Conservation (phyloP, 1,140 invertebrate species). For the Temnothorax nylanderi region DNA sequence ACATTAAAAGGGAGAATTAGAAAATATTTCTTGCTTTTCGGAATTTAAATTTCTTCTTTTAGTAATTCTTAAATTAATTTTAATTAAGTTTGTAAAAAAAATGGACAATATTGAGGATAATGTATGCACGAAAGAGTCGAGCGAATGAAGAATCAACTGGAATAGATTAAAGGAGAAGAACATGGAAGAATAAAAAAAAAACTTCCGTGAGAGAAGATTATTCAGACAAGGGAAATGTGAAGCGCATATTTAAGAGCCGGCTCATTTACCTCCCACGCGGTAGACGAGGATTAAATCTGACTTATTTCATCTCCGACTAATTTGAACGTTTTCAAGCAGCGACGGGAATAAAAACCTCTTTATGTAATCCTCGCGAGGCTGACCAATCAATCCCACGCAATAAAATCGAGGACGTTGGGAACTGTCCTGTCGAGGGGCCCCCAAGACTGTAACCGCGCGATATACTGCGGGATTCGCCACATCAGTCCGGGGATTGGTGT, state of each 20-base stretch:
- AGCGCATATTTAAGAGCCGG: conserved; percentile 4
- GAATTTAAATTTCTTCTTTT: not conserved
- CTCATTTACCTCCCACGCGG: conserved; percentile 49
- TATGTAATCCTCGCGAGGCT: conserved; percentile 39
- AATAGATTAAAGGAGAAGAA: conserved; percentile 3
- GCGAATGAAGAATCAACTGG: not conserved
- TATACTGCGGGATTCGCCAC: conserved; percentile 50
- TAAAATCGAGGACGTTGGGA: conserved; percentile 57
- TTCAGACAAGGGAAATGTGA: conserved; percentile 17
- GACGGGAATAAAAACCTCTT: conserved; percentile 9
- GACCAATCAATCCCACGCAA: conserved; percentile 53
- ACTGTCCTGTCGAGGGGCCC: conserved; percentile 34
- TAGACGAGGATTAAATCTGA: conserved; percentile 44
- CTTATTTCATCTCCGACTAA: conserved; percentile 54
- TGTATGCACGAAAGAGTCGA: not conserved
- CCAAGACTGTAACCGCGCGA: conserved; percentile 17
- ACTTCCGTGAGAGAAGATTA: not conserved
- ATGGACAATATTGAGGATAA: not conserved
- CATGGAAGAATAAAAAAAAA: conserved; percentile 3
- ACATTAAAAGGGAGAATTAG: not conserved
- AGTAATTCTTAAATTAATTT: not conserved
- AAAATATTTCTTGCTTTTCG: not conserved
- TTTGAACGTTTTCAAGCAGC: conserved; percentile 26
- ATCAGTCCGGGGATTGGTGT: conserved; percentile 60
- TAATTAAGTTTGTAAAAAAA: not conserved